A percentile compares a stretch with the other conserved stretches of the same genome.
Evolutionary conservation across 1,140 invertebrate species (phyloP).

Genomic region (Macrosteles quadrilineatus): DNA sequence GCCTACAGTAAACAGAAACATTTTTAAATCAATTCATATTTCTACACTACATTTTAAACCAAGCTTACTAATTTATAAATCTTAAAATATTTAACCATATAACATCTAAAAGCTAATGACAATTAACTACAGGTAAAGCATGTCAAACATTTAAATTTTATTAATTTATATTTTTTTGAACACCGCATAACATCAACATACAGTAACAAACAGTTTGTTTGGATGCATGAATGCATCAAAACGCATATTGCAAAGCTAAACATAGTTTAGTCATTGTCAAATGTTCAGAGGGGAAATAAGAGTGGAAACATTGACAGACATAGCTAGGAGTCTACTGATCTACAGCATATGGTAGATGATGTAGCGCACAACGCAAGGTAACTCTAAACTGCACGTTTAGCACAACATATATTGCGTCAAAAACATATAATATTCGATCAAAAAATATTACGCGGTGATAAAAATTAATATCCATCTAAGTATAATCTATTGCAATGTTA

Average conservation of each 20-base stretch:
- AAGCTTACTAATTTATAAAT: too few species aligned
- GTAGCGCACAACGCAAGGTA: too few species aligned
- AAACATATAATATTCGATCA: too few species aligned
- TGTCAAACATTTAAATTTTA: conserved; percentile 5
- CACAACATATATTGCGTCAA: too few species aligned
- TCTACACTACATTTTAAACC: too few species aligned
- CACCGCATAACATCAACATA: not conserved
- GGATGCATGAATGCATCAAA: not conserved
- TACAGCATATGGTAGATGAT: too few species aligned
- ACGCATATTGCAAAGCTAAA: conserved; percentile 5
- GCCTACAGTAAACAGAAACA: too few species aligned
- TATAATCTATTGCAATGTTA: conserved; percentile 26
- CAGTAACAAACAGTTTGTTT: not conserved
- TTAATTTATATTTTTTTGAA: not conserved
- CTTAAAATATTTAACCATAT: too few species aligned
- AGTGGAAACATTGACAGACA: not conserved
- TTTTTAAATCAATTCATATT: too few species aligned
- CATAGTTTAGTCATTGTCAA: not conserved
- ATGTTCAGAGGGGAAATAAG: not conserved
- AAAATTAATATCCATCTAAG: not conserved
- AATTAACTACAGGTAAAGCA: conserved; percentile 8
- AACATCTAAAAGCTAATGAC: conserved; percentile 1
- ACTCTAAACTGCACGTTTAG: too few species aligned
- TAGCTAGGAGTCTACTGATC: too few species aligned
- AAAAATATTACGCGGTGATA: not conserved